Base-by-base conservation (phyloP, 2,888 invertebrate species). In the Dermolepida albohirtum region DNA sequence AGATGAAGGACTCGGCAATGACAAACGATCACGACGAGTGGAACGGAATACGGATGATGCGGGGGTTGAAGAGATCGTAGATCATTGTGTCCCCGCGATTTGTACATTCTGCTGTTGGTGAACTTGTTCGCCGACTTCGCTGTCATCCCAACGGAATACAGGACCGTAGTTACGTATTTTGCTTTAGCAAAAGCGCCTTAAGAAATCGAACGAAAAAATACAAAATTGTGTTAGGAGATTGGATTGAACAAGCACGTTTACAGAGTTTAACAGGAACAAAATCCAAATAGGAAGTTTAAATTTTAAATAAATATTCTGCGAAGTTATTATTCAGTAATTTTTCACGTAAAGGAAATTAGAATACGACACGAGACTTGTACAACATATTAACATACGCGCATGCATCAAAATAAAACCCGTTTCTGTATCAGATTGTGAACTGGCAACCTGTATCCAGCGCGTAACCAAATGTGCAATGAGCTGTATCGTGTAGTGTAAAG, bases 401-500 rank as follows among this genome's bases (percentile, higher is more conserved):
- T 22, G 22, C 22, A 22, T 22, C 4, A 22, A 22, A 22, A 22
- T 22, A 22, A 22, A 22, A 4, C 69, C 66, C 72, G 71, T 12
- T 51, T 62, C 71, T 72, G 74, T 63, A 43, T 62, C 66, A 71
- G 70, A 74, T 70, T 70, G 70, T 64, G 66, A 69, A 66, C 66
- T 62, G 69, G 63, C 64, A 71, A 69, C 71, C 64, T 71, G 73
- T 72, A 75, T 75, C 74, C 73, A 71, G 73, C 73, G 76, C 78
- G 77, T 74, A 76, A 78, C 78, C 78, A 76, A 80, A 79, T 78
- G 85, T 84, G 85, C 87, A 88, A 88, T 88, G 88, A 87, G 87
- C 86, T 85, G 85, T 86, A 87, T 87, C 88, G 86, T 88, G 88
- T 83, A 81, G 80, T 87, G 87, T 85, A 85, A 86, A 81, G 85